Conservation (phyloP, 1,140 invertebrate genomes). For the Musca domestica region DNA sequence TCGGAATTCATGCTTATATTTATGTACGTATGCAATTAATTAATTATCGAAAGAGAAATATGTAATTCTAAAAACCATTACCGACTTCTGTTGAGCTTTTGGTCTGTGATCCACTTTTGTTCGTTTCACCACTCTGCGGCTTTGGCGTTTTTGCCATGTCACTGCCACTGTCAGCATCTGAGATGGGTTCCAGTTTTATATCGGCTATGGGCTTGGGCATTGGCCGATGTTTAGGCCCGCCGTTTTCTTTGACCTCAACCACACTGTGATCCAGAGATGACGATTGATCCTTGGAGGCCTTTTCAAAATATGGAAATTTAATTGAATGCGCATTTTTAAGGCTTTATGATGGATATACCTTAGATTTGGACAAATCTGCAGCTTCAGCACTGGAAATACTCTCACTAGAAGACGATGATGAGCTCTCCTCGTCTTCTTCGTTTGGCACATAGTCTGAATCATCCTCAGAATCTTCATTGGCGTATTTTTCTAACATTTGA, state of each 20-base stretch:
- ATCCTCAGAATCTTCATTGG: conserved; percentile 44
- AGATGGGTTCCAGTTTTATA: background rate
- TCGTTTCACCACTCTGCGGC: too few relatives aligned
- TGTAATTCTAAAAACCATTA: conserved; percentile 41
- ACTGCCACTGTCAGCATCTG: conserved; percentile 1
- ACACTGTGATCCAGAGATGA: background rate
- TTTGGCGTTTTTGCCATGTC: conserved; percentile 11
- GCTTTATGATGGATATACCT: too few relatives aligned
- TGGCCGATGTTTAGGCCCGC: background rate
- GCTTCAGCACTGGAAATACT: conserved; percentile 25
- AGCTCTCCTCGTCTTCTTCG: conserved; percentile 26
- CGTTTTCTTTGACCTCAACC: conserved; percentile 9
- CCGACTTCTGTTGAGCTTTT: conserved; percentile 36
- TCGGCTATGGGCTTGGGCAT: conserved; percentile 11
- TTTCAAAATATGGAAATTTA: too few relatives aligned
- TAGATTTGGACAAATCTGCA: conserved; percentile 22
- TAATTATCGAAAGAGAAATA: too few relatives aligned
- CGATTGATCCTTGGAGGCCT: too few relatives aligned
- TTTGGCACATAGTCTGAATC: conserved; percentile 47
- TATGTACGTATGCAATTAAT: background rate
- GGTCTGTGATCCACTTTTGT: conserved; percentile 23
- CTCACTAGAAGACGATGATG: conserved; percentile 27
- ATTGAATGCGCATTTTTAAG: too few relatives aligned
- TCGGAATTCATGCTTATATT: background rate
- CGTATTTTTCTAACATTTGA: conserved; percentile 46